phyloP scores from a whole-genome alignment of 2,888 invertebrate species.

The Colostygia pectinataria region DNA sequence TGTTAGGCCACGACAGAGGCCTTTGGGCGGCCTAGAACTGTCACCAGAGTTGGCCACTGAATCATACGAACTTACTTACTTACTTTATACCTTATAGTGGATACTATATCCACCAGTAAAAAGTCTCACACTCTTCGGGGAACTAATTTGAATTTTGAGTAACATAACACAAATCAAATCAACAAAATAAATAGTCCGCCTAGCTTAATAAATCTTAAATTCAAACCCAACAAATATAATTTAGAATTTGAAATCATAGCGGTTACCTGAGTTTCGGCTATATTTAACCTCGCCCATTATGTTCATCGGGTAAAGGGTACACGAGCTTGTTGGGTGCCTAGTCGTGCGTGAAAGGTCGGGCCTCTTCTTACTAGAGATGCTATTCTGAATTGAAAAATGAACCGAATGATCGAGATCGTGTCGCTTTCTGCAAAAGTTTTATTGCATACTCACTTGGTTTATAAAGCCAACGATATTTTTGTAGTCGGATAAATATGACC shows the following conservation, averaged over 20 bases:
- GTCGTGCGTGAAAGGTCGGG: constrained; percentile 36
- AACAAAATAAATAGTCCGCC: neutral
- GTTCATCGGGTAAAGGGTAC: constrained; percentile 29
- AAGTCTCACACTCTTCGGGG: no score
- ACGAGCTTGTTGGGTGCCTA: constrained; percentile 32
- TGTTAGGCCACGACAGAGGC: no score
- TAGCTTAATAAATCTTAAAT: constrained; percentile 1
- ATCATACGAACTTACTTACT: no score
- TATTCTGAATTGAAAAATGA: constrained; percentile 11
- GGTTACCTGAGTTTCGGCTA: constrained; percentile 36
- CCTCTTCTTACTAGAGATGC: constrained; percentile 19
- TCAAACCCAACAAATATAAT: constrained; percentile 12
- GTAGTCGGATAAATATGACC: no score
- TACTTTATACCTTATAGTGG: no score
- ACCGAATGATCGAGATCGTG: neutral
- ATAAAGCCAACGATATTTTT: no score
- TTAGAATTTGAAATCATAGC: constrained; percentile 26
- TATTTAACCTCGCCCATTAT: constrained; percentile 31
- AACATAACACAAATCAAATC: neutral
- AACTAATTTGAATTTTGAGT: constrained; percentile 5
- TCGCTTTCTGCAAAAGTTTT: neutral
- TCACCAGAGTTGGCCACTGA: no score
- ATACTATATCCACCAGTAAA: no score
- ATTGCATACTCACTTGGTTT: no score
- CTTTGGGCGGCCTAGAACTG: no score